These are phyloP conservation scores for Crocuta crocuta DNA, from an alignment of 2,113 vertebrate species.

Conservation along the genomic window DNA sequence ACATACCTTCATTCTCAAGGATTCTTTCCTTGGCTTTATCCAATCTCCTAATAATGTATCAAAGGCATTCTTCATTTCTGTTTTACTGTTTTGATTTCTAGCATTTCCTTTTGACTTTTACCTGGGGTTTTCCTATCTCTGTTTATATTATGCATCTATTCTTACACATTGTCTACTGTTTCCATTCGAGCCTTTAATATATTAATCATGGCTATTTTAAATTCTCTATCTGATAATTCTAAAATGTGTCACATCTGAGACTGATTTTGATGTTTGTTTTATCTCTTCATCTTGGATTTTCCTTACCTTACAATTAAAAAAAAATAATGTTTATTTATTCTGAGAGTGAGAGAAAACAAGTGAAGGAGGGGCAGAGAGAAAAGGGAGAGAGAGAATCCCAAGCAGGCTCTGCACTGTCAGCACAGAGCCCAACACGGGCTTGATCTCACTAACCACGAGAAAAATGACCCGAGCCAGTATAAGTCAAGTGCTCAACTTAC, in stretches of 20 bases:
- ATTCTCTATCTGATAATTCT: neutral
- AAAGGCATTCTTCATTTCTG: neutral
- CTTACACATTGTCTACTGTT: neutral
- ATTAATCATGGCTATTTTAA: neutral
- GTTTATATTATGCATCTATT: neutral
- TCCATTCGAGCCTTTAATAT: neutral
- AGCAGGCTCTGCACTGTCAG: no score
- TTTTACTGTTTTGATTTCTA: neutral
- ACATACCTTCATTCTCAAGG: neutral
- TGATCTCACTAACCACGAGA: no score
- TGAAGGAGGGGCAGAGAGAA: no score
- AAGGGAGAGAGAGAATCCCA: no score
- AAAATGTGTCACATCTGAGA: neutral
- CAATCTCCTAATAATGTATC: neutral
- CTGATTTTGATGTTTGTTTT: neutral
- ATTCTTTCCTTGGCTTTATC: neutral
- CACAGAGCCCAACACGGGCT: no score
- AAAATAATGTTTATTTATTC: no score
- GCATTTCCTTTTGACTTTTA: neutral
- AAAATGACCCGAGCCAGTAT: no score
- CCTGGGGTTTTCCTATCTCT: neutral
- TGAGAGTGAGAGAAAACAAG: no score
- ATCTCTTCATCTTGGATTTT: neutral
- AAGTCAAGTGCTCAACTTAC: no score
- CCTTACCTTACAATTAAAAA: no score